phyloP scores from a whole-genome alignment of 2,797 vertebrate genomes.

The Phoebastria nigripes region DNA sequence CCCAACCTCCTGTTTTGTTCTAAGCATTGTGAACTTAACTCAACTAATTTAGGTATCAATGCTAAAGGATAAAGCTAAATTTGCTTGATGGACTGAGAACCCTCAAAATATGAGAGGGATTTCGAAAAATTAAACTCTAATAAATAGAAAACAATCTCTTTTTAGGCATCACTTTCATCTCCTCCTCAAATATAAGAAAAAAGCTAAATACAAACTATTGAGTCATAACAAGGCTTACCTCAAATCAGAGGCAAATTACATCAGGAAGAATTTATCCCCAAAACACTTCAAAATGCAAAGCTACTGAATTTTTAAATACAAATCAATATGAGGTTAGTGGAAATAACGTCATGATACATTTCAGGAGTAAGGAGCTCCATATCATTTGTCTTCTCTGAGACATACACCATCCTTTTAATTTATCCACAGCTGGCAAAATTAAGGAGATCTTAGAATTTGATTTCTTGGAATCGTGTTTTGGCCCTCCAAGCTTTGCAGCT shows the following conservation, averaged over 20 bases:
- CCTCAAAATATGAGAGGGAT: neutral
- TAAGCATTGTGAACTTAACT: neutral
- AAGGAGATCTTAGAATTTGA: neutral
- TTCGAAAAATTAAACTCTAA: neutral
- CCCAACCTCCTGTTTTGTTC: neutral
- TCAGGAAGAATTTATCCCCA: neutral
- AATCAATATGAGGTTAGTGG: neutral
- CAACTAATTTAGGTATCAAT: neutral
- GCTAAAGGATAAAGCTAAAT: neutral
- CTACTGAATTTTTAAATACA: neutral
- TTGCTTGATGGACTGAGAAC: neutral
- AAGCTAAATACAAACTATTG: neutral
- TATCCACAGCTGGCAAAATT: neutral
- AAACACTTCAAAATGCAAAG: neutral
- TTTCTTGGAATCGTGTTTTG: neutral
- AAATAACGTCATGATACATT: neutral
- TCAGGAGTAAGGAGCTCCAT: neutral
- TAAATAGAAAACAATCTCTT: neutral
- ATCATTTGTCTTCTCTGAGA: neutral
- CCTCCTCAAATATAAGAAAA: neutral
- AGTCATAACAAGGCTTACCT: neutral
- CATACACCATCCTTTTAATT: accelerated
- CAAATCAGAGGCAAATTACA: neutral
- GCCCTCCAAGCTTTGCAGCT: neutral
- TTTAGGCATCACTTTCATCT: neutral